Evolutionary conservation across 2,797 vertebrate genomes (phyloP).

Genomic region (Smutsia temminckii): DNA sequence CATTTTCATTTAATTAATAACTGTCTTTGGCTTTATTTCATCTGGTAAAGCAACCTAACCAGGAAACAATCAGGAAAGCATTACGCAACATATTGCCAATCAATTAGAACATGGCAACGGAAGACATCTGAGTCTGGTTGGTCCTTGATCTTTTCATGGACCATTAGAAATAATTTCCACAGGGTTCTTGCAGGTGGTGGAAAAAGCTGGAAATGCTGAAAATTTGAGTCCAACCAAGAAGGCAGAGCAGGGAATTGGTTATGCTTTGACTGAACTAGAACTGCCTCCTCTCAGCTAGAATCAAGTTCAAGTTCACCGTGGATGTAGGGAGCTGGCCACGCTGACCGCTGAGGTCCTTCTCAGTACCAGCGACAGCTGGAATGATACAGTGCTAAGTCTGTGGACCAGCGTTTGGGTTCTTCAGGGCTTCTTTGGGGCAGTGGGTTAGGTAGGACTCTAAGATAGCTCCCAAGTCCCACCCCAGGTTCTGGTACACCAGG

Average conservation of each 20-base stretch:
- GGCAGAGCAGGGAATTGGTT: neutral
- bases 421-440: neutral
- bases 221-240: neutral
- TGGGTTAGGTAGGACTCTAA: neutral
- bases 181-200: conserved; percentile 46
- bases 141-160: conserved; percentile 65
- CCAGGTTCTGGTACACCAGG: too few species aligned
- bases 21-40: conserved; percentile 62
- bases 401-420: too few species aligned
- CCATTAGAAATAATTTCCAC: conserved; percentile 63
- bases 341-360: neutral
- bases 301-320: neutral
- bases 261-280: neutral
- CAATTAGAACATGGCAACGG: conserved; percentile 38
- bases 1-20: conserved; percentile 71
- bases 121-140: conserved; percentile 51
- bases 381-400: accelerated
- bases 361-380: accelerated
- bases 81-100: conserved; percentile 45
- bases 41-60: conserved; percentile 51
- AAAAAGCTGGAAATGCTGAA: conserved; percentile 34
- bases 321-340: accelerated
- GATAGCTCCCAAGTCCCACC: neutral
- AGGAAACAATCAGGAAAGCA: conserved; percentile 64
- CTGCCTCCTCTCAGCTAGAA: too few species aligned